Conservation (phyloP, 2,888 invertebrate species). For the Ormyrus pomaceus region DNA sequence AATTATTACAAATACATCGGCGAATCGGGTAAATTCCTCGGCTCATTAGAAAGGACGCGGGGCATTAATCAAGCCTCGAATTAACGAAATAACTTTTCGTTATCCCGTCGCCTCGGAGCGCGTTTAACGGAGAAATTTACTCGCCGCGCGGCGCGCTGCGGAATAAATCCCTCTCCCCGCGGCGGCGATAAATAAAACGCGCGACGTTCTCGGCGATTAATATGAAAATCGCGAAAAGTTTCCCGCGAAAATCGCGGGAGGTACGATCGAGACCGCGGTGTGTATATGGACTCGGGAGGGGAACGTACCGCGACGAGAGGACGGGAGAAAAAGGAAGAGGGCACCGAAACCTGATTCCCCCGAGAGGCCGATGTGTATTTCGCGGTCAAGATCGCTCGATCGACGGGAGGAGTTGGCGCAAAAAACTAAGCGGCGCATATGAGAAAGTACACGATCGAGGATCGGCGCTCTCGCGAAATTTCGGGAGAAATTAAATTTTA, state of each 20-base stretch:
- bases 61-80: too few relatives aligned
- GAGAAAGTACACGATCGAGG: neutral
- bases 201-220: too few relatives aligned
- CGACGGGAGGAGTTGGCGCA: neutral
- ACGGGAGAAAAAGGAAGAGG: neutral
- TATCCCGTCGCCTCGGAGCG: too few relatives aligned
- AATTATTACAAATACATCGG: too few relatives aligned
- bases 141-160: too few relatives aligned
- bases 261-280: neutral
- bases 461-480: neutral
- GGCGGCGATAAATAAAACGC: too few relatives aligned
- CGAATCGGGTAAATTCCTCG: too few relatives aligned
- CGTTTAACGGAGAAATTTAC: too few relatives aligned
- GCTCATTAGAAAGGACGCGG: too few relatives aligned
- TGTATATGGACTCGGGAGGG: neutral
- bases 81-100: too few relatives aligned
- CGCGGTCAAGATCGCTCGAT: constrained; percentile 13
- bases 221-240: neutral
- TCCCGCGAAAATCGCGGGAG: neutral
- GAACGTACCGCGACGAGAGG: neutral
- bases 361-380: neutral
- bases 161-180: too few relatives aligned
- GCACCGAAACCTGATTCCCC: neutral
- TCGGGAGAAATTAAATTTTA: neutral
- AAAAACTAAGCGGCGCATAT: neutral